Evolutionary conservation across 2,113 vertebrate genomes (phyloP).

Genomic region (Ursus arctos): DNA sequence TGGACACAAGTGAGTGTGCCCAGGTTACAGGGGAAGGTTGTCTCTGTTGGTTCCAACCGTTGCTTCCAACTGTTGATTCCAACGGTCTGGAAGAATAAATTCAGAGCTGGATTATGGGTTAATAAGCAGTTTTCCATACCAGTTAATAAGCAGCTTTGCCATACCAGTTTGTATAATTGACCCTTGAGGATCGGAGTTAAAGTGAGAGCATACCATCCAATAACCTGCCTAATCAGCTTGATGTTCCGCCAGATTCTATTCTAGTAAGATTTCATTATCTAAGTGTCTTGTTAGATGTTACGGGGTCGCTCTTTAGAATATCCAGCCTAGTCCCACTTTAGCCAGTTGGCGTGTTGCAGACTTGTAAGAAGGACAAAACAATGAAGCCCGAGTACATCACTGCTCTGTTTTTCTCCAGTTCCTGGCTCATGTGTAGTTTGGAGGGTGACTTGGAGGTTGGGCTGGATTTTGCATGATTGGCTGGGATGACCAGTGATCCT

Average conservation of each 20-base stretch:
- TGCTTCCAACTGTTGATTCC: not conserved
- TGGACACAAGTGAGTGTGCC: conserved; percentile 90
- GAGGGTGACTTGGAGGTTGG: not conserved
- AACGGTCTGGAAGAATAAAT: not conserved
- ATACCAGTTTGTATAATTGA: not conserved
- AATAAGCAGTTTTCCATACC: not conserved
- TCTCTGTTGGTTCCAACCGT: not conserved
- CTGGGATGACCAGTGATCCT: not conserved
- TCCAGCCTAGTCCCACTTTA: not conserved
- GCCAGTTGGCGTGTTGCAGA: not conserved
- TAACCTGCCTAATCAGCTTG: not conserved
- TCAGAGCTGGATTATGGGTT: not conserved
- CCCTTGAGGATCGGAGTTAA: not conserved
- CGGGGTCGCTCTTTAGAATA: not conserved
- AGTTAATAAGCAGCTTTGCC: not conserved
- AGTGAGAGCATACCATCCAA: not conserved
- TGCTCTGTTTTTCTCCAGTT: not conserved
- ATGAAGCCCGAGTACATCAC: not conserved
- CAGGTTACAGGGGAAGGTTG: not conserved
- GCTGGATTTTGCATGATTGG: not conserved
- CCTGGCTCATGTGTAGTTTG: not conserved
- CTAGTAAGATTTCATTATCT: not conserved
- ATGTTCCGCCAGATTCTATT: not conserved
- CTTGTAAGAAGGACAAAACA: not conserved
- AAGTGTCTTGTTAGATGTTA: not conserved